Evolutionary conservation across 2,113 vertebrate genomes (phyloP), one percentile per base, ranked within the genome.

Genomic region (Tenrec ecaudatus): DNA sequence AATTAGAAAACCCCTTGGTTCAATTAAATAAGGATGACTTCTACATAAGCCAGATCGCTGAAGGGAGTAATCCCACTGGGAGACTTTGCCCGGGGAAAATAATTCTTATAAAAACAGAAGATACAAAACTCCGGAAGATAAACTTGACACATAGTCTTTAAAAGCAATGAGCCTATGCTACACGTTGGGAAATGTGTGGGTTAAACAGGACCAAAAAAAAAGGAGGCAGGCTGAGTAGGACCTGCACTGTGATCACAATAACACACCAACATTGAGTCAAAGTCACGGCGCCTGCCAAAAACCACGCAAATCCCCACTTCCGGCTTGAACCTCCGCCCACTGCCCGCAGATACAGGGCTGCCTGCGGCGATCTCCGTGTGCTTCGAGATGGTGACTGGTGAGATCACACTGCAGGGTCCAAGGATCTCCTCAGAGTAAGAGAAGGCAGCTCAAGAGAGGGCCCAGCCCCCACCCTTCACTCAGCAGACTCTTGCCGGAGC

Each of bases 171-270:
- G 22, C n/a, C 43, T 60, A 33, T 23, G 16, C 3, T 57, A 33
- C 66, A n/a, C 33, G 29, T 0, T 9, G 12, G n/a, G 16, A 15
- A 22, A 81, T 29, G n/a, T 3, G 0, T 29, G 68, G 19, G 11
- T 53, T 22, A 76, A 33, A 77, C 8, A 53, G 53, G 43, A 43
- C 31, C 0, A 15, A 36, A 31, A 33, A 68, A 33, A 33, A 1
- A n/a, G n/a, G n/a, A n/a, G 22, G 22, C 81, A 69, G 64, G 33
- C n/a, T 27, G 36, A 80, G 31, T 22, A 47, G 58, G 7, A 15
- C 14, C 8, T 5, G 4, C 33, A 27, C 25, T 2, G 2, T 1
- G 4, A 33, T 22, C 73, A 14, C 23, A n/a, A 8, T 0, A 14
- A 79, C 23, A 71, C 2, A 3, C 58, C 83, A 40, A 77, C 23